Conservation (phyloP, 1,140 invertebrate species). For the Lucilia cuprina region DNA sequence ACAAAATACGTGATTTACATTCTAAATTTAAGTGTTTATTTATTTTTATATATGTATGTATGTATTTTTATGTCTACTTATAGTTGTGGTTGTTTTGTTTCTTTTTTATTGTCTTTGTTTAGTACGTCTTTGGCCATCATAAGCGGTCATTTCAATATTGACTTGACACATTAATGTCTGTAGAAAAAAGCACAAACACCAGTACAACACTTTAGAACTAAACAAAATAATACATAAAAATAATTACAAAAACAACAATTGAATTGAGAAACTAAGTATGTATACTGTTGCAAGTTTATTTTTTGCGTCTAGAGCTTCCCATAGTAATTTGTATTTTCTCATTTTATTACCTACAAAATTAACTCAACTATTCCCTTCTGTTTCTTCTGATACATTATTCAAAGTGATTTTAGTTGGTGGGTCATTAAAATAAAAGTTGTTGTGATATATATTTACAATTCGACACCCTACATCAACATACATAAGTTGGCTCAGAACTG, state of each 20-base stretch:
- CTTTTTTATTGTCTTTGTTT: slow-evolving; percentile 5
- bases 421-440: too few species aligned
- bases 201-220: background rate
- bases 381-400: too few species aligned
- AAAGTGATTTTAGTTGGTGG: too few species aligned
- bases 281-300: background rate
- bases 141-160: slow-evolving; percentile 24
- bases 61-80: background rate
- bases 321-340: background rate
- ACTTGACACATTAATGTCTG: slow-evolving; percentile 28
- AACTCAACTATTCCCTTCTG: too few species aligned
- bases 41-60: background rate
- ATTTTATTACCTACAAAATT: background rate
- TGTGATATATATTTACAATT: too few species aligned
- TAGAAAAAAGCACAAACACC: background rate
- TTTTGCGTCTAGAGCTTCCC: background rate
- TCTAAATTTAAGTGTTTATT: background rate
- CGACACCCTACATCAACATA: too few species aligned
- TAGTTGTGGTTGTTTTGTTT: background rate
- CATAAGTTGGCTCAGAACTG: too few species aligned
- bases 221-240: background rate
- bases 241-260: background rate
- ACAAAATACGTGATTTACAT: slow-evolving; percentile 28
- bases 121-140: slow-evolving; percentile 5
- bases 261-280: background rate